Conservation (phyloP, 2,113 vertebrate species). For the Eurypyga helias region DNA sequence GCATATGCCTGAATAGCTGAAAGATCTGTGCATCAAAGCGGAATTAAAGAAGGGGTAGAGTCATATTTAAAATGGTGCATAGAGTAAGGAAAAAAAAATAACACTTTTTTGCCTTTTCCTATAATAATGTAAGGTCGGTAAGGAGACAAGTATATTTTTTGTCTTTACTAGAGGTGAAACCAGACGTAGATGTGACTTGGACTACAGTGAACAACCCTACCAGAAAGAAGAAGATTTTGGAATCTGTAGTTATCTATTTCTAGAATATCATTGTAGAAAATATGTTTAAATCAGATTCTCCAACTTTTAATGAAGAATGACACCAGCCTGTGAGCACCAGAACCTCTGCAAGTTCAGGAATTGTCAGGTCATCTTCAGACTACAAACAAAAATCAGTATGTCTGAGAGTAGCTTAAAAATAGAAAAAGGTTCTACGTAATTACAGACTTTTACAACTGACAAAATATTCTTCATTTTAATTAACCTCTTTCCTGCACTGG, state of each 20-base stretch:
- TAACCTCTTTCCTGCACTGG: conserved; percentile 14
- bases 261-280: neutral
- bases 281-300: neutral
- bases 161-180: neutral
- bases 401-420: conserved; percentile 37
- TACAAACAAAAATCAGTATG: conserved; percentile 38
- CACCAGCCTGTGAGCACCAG: neutral
- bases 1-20: neutral
- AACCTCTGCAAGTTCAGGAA: neutral
- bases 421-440: neutral
- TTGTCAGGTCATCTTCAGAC: conserved; percentile 40
- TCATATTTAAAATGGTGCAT: neutral
- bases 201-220: neutral
- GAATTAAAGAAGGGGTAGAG: neutral
- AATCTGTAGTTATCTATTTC: neutral
- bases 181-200: neutral
- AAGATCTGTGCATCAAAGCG: neutral
- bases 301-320: neutral
- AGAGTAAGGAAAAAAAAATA: neutral
- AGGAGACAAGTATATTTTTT: neutral
- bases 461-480: conserved; percentile 54
- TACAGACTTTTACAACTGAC: conserved; percentile 22
- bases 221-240: neutral
- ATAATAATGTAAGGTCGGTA: neutral
- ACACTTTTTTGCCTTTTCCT: neutral